A percentile compares a stretch with the other conserved stretches of the same genome.
Evolutionary conservation across 2,113 vertebrate genomes (phyloP).

Genomic region (Vanacampus margaritifer): DNA sequence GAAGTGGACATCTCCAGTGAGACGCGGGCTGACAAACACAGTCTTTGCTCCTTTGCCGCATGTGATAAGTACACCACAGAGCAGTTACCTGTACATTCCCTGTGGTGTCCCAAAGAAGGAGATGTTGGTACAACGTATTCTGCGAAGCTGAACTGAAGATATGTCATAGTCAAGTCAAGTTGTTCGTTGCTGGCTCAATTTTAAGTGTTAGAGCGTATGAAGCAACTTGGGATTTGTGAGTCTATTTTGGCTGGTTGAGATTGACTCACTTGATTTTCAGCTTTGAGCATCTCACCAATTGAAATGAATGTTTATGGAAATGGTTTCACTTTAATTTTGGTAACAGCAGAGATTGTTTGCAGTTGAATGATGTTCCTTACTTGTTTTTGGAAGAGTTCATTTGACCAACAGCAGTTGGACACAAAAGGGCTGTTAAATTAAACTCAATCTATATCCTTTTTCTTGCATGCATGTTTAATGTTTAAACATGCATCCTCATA

Average conservation of each 20-base stretch:
- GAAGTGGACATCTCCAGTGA: slow-evolving; percentile 48
- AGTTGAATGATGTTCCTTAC: background rate
- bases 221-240: slow-evolving; percentile 13
- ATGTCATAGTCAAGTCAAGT: slow-evolving; percentile 12
- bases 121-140: slow-evolving; percentile 31
- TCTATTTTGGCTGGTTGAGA: slow-evolving; percentile 4
- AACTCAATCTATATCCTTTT: background rate
- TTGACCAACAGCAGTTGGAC: background rate
- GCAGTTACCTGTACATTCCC: slow-evolving; percentile 42
- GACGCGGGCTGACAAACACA: slow-evolving; percentile 36
- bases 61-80: slow-evolving; percentile 34
- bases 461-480: background rate
- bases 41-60: slow-evolving; percentile 41
- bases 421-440: background rate
- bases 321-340: background rate
- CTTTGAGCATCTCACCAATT: slow-evolving; percentile 8
- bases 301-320: background rate
- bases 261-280: slow-evolving; percentile 16
- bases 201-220: background rate
- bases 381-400: background rate
- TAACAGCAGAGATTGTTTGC: no score
- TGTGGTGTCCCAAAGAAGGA: slow-evolving; percentile 45
- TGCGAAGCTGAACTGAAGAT: slow-evolving; percentile 29
- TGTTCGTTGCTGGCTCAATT: background rate
- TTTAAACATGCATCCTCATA: background rate